A percentile compares a stretch with the other conserved stretches of the same genome.
These are phyloP conservation scores for Panopea generosa DNA, from an alignment of 2,888 invertebrate genomes.

Conservation along the genomic window DNA sequence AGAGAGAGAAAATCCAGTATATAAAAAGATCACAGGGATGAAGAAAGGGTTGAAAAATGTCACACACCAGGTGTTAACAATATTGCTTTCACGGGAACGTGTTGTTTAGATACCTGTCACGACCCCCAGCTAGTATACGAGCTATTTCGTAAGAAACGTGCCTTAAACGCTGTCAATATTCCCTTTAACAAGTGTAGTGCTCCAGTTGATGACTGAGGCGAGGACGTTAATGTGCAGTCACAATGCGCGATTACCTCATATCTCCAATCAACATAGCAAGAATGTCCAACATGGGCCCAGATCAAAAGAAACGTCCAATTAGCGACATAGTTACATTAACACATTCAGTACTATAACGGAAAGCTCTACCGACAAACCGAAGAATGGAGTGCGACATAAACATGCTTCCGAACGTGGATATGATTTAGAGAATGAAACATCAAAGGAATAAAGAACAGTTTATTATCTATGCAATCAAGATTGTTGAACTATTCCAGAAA, in stretches of 20 bases:
- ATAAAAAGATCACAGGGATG: neutral
- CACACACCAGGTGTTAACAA: constrained; percentile 15
- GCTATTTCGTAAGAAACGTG: constrained; percentile 30
- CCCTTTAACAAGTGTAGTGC: neutral
- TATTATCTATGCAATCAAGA: neutral
- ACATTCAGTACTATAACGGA: constrained; percentile 18
- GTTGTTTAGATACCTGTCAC: constrained; percentile 9
- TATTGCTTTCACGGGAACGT: constrained; percentile 18
- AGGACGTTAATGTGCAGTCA: constrained; percentile 17
- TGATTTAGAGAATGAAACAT: constrained; percentile 22
- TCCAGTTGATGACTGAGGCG: constrained; percentile 8
- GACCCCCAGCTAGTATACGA: constrained; percentile 26
- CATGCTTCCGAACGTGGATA: constrained; percentile 31
- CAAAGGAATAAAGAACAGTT: constrained; percentile 31
- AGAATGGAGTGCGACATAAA: constrained; percentile 36
- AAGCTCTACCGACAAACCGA: neutral
- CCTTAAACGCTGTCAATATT: constrained; percentile 17
- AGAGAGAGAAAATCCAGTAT: neutral
- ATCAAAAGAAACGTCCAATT: constrained; percentile 45
- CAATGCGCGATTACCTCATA: constrained; percentile 7
- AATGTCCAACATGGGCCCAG: constrained; percentile 23
- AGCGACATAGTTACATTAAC: constrained; percentile 39
- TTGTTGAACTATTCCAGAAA: too few relatives aligned
- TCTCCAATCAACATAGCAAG: constrained; percentile 13
- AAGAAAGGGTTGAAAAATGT: constrained; percentile 5